Base-by-base conservation (phyloP, 2,888 invertebrate genomes). In the Philopedon plagiatum region DNA sequence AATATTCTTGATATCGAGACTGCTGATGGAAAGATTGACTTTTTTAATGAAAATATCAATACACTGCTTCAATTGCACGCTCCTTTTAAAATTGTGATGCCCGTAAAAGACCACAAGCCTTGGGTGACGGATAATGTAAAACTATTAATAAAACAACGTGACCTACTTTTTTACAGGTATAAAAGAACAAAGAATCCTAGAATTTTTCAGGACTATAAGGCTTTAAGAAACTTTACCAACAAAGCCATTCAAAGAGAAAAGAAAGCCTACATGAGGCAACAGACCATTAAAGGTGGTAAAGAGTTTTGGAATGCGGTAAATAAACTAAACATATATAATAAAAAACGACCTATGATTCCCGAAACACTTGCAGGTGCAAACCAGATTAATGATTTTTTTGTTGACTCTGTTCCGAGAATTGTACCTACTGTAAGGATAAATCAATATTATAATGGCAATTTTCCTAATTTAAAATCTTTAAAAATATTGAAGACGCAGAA, bases 161-260 rank as follows among this genome's bases (percentile, higher is more conserved):
- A 29, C n/a, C n/a, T n/a, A n/a, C 34, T 37, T 2, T 37, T 37
- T 11, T 37, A 2, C 9, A 37, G 34, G 34, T 37, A 37, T 9
- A 37, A 37, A 11, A 11, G 9, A 37, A 8, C 34, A 37, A 37
- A 37, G n/a, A 37, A 9, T 37, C 34, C 4, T 11, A 11, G 34
- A 37, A 37, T 37, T 37, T 37, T 37, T 8, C 18, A 11, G 9
- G 34, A 37, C 7, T 32, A 44, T 18, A 19, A 13, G 19, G 13
- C 21, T 8, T 21, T 61, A 5, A 61, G 61, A 23, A 61, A 60
- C 37, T 44, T 19, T 19, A 44, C 44, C 5, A 61, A 8, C 26
- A 61, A 21, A 26, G n/a, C 21, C 1, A 3, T 61, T 21, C 7
- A 41, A 21, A 19, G 15, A 9, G 61, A 61, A 61, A 44, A 61